These are phyloP conservation scores for Metallyticus violacea DNA, from an alignment of 2,888 invertebrate species.

Conservation along the genomic window DNA sequence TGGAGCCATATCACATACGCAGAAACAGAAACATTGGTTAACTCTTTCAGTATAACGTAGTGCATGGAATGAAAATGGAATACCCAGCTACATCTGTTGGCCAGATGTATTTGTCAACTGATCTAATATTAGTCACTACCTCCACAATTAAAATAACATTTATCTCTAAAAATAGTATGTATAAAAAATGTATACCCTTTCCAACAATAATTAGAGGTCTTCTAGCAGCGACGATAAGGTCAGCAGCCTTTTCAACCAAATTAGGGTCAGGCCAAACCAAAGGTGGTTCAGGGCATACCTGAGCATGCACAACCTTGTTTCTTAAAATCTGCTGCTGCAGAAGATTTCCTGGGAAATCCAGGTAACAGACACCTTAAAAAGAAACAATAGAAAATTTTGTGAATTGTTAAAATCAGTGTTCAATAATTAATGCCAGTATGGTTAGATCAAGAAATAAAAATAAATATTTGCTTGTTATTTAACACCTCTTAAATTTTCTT, in stretches of 20 bases:
- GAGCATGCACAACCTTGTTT: conserved; percentile 40
- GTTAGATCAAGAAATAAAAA: too few species aligned
- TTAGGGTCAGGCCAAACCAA: conserved; percentile 67
- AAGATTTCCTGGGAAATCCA: conserved; percentile 89
- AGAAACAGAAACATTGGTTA: too few species aligned
- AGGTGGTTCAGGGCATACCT: conserved; percentile 58
- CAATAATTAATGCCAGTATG: too few species aligned
- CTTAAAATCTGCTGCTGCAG: conserved; percentile 54
- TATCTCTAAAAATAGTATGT: too few species aligned
- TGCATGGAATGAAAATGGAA: too few species aligned
- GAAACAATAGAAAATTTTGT: conserved; percentile 9
- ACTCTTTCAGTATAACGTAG: too few species aligned
- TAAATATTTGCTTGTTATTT: too few species aligned
- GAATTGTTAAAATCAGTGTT: too few species aligned
- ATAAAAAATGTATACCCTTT: conserved; percentile 60
- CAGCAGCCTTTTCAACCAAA: conserved; percentile 67
- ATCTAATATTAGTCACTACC: not conserved
- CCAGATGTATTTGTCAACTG: too few species aligned
- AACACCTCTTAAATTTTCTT: too few species aligned
- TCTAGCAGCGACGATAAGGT: conserved; percentile 65
- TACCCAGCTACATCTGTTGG: too few species aligned
- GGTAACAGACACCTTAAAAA: conserved; percentile 63
- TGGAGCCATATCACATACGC: too few species aligned
- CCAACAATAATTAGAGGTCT: conserved; percentile 88
- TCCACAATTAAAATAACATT: not conserved